Evolutionary conservation across 2,888 invertebrate species (phyloP), one percentile per base, ranked within the genome.

Genomic region (Cerceris ruficornis): DNA sequence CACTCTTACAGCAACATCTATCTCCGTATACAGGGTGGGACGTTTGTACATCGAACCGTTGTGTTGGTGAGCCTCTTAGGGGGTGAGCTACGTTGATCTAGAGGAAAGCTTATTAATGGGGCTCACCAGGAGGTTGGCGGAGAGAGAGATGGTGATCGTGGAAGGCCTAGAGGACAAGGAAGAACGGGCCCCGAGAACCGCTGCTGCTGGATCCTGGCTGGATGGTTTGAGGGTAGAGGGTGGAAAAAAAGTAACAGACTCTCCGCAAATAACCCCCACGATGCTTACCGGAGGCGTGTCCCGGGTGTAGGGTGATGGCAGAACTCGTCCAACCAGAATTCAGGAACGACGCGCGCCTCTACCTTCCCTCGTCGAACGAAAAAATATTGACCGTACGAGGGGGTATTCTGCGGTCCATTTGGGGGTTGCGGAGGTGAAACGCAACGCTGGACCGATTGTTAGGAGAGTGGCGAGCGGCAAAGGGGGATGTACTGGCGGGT

Each of bases 331-430:
- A 88, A 88, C 79, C 72, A 43, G 79, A 7, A 62, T 28, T 46
- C 77, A 42, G 14, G 62, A 6, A 60, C 72, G 61, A 59, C 75
- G 71, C 68, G 78, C 80, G 73, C 72, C 70, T 66, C 55, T 49
- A 60, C 61, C 85, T 77, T 75, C 76, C 78, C 79, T 66, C 65
- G 75, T 54, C 74, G 79, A 71, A 81, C 82, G 89, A 90, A 92
- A 92, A 92, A 92, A 92, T 91, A 92, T 92, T 90, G 92, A 91
- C 92, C 92, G 89, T 83, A 80, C 83, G 81, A 64, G 74, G 77
- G 87, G 87, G 87, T 87, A 90, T 91, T 88, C 89, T 89, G 90
- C 89, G 91, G 91, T 91, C 91, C 91, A 91, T 92, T 91, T 91
- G 89, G 91, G 91, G 90, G 89, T 89, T 90, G 90, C 87, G 87